phyloP scores from a whole-genome alignment of 2,113 vertebrate species.

The Aptenodytes patagonicus region DNA sequence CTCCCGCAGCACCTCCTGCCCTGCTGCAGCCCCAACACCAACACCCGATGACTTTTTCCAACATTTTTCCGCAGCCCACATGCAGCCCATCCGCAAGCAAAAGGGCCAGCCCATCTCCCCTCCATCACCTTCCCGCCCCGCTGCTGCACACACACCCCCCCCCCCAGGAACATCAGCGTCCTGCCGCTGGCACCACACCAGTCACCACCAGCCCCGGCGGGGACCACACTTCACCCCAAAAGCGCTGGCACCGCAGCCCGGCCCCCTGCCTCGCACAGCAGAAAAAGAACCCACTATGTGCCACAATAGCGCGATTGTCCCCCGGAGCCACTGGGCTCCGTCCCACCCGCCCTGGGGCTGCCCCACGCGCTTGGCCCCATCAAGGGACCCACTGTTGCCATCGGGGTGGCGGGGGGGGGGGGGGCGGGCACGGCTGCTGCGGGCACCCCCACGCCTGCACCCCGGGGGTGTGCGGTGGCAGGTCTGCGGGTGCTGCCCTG shows the following conservation, averaged over 20 bases:
- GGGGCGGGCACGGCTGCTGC: background rate
- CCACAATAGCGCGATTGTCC: background rate
- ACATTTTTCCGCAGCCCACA: background rate
- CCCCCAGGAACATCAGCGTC: background rate
- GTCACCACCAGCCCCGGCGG: background rate
- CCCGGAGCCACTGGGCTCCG: background rate
- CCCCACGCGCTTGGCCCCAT: background rate
- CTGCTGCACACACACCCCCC: no score
- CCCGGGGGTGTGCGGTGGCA: background rate
- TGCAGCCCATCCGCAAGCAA: fast-evolving
- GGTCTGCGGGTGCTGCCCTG: background rate
- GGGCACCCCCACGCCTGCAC: background rate
- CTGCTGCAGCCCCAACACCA: background rate
- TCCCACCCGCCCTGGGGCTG: background rate
- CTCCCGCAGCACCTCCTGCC: background rate
- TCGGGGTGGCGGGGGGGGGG: background rate
- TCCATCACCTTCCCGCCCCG: background rate
- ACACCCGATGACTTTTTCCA: background rate
- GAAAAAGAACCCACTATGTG: background rate
- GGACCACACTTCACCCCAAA: background rate
- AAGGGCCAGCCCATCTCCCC: fast-evolving
- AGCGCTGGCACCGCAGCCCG: background rate
- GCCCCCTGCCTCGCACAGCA: background rate
- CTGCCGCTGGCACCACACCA: background rate
- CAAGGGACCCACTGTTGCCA: slow-evolving; percentile 32